A percentile compares a stretch with the other conserved stretches of the same genome.
Conservation (phyloP, 1,140 invertebrate genomes). For the Plodia interpunctella region DNA sequence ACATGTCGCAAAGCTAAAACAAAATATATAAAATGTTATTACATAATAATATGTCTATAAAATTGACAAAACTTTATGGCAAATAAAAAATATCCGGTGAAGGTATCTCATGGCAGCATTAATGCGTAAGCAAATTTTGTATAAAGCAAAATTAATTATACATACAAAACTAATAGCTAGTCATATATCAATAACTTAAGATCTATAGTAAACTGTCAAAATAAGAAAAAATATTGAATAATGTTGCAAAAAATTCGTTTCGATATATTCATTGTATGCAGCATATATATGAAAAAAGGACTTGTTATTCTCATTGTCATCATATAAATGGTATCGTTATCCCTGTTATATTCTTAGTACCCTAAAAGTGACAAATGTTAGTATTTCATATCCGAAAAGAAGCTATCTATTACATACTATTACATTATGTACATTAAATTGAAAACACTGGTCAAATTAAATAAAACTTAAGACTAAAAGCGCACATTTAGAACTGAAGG, state of each 20-base stretch:
- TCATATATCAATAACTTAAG: constrained; percentile 44
- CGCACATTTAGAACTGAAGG: neutral
- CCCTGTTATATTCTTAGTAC: constrained; percentile 3
- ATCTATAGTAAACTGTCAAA: constrained; percentile 32
- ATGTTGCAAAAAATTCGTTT: constrained; percentile 53
- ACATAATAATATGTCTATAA: neutral
- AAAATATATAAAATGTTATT: too few relatives aligned
- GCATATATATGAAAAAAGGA: neutral
- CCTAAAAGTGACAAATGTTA: constrained; percentile 1
- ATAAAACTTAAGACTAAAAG: neutral
- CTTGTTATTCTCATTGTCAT: neutral
- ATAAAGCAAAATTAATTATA: constrained; percentile 22
- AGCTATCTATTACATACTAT: constrained; percentile 9
- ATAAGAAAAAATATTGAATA: constrained; percentile 30
- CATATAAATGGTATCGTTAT: neutral
- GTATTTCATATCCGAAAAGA: neutral
- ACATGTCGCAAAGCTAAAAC: constrained; percentile 21
- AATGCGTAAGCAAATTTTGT: constrained; percentile 23
- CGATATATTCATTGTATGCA: constrained; percentile 20
- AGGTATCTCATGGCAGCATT: constrained; percentile 31
- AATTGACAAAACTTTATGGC: constrained; percentile 24
- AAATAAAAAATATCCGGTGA: constrained; percentile 17
- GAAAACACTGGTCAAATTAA: constrained; percentile 7
- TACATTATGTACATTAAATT: constrained; percentile 8
- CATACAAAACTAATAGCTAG: constrained; percentile 43